Percentiles rank a stretch among this genome's conserved stretches.
Evolutionary conservation across 1,140 invertebrate species (phyloP).

Genomic region (Branchinecta lynchi): DNA sequence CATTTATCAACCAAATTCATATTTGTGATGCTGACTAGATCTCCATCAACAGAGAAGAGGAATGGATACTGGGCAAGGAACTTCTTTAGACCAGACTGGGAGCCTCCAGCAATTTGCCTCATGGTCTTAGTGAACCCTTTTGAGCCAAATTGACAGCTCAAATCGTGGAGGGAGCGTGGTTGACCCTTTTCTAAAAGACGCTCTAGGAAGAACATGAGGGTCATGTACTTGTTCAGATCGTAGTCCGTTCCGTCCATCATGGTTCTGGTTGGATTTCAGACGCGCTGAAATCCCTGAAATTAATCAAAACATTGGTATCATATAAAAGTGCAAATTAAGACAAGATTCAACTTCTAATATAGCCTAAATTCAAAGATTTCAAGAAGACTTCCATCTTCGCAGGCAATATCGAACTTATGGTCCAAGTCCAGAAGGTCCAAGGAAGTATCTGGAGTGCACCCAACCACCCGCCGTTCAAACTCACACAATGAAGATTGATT

Average conservation of each 20-base stretch:
- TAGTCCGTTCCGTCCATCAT: conserved; percentile 80
- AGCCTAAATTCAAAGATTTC: no score
- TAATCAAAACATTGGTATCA: no score
- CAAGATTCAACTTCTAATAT: no score
- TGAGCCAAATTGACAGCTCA: conserved; percentile 89
- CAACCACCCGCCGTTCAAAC: no score
- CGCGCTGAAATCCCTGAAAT: no score
- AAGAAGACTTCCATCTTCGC: no score
- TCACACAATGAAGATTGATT: no score
- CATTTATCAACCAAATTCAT: conserved; percentile 27
- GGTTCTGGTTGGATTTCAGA: no score
- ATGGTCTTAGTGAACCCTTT: conserved; percentile 82
- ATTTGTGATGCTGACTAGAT: conserved; percentile 48
- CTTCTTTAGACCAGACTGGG: conserved; percentile 82
- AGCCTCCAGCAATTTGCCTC: conserved; percentile 84
- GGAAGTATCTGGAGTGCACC: no score
- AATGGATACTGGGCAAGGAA: conserved; percentile 77
- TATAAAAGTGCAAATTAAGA: no score
- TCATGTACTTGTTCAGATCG: conserved; percentile 81
- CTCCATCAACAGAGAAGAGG: conserved; percentile 75
- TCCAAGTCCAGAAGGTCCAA: no score
- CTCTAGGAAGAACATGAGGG: conserved; percentile 88
- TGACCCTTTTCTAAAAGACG: conserved; percentile 81
- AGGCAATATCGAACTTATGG: no score
- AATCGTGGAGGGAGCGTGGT: conserved; percentile 76